phyloP scores from a whole-genome alignment of 1,140 invertebrate genomes.

The Drosophila seguyi region DNA sequence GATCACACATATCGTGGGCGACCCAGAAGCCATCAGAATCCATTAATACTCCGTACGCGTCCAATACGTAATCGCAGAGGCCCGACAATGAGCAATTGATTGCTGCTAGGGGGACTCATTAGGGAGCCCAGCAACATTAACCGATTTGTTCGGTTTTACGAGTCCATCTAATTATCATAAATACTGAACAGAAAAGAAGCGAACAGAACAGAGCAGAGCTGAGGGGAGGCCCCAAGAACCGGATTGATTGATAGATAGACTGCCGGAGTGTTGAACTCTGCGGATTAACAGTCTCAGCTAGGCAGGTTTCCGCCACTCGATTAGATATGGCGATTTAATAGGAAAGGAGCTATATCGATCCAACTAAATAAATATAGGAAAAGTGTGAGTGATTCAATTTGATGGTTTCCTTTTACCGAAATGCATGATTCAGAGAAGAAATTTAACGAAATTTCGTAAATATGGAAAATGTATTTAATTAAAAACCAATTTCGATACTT shows the following conservation, averaged over 20 bases:
- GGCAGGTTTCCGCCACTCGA: conserved; percentile 5
- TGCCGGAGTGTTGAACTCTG: conserved; percentile 58
- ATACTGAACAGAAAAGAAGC: conserved; percentile 36
- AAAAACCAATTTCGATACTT: background rate
- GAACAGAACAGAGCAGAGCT: background rate
- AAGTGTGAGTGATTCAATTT: background rate
- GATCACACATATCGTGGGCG: conserved; percentile 43
- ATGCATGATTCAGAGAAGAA: background rate
- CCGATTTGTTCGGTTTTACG: conserved; percentile 56
- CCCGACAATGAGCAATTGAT: conserved; percentile 39
- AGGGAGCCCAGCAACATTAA: conserved; percentile 47
- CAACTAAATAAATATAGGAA: background rate
- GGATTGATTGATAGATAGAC: conserved; percentile 58
- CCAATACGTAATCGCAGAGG: conserved; percentile 34
- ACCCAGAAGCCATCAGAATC: conserved; percentile 27
- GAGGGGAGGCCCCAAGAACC: conserved; percentile 6
- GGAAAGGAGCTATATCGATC: background rate
- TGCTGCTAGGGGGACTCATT: conserved; percentile 46
- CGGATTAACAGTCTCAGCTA: conserved; percentile 28
- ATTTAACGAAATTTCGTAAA: too few species aligned
- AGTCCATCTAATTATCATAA: conserved; percentile 71
- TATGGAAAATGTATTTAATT: too few species aligned
- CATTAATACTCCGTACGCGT: conserved; percentile 22
- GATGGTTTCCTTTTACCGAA: background rate
- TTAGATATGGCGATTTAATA: background rate